phyloP scores from a whole-genome alignment of 2,113 vertebrate genomes.

The Rattus rattus region DNA sequence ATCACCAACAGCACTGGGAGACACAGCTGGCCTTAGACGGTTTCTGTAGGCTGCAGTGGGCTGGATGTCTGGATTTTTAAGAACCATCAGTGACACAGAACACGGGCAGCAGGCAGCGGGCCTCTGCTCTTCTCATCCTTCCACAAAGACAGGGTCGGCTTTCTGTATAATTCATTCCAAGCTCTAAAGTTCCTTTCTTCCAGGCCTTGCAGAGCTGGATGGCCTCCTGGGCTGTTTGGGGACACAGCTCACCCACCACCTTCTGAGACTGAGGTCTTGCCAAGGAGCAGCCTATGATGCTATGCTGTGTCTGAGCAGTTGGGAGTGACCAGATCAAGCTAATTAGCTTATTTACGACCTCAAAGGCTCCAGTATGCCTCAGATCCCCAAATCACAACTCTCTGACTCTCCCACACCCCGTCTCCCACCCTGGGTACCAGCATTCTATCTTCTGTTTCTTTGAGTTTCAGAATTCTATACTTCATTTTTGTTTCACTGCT shows the following conservation, averaged over 20 bases:
- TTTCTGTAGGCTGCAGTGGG: background rate
- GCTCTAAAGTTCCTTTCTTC: background rate
- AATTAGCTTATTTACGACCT: background rate
- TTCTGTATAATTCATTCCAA: fast-evolving
- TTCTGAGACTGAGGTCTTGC: background rate
- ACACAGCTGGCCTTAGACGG: background rate
- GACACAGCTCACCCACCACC: fast-evolving
- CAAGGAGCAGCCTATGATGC: background rate
- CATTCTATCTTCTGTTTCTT: background rate
- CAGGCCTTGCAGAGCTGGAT: too few species aligned
- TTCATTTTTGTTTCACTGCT: background rate
- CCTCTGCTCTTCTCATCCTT: background rate
- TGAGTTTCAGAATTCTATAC: background rate
- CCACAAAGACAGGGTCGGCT: background rate
- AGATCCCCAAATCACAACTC: background rate
- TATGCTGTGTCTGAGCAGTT: too few species aligned
- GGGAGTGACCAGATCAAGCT: background rate
- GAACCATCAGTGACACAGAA: background rate
- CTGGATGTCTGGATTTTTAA: fast-evolving
- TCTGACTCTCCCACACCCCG: background rate
- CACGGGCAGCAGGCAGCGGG: too few species aligned
- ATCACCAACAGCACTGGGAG: background rate
- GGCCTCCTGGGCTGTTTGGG: background rate
- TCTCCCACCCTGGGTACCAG: background rate
- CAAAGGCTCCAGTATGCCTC: background rate